These are phyloP conservation scores for Chitala chitala DNA, from an alignment of 2,113 vertebrate genomes.

Conservation along the genomic window DNA sequence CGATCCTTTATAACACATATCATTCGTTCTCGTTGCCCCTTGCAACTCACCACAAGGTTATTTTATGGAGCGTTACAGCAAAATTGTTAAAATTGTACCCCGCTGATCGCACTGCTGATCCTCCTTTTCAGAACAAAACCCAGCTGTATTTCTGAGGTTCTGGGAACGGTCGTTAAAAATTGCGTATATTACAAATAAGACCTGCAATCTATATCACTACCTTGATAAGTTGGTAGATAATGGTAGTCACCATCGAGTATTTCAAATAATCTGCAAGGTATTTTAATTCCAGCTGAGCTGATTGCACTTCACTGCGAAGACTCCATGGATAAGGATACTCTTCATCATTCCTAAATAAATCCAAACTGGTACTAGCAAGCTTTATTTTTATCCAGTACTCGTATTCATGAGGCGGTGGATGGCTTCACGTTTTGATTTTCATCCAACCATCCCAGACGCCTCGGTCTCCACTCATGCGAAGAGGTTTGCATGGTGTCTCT, in stretches of 20 bases:
- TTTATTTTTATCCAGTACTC: neutral
- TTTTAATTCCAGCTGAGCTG: constrained; percentile 11
- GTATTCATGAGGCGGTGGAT: constrained; percentile 6
- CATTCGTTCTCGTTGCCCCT: neutral
- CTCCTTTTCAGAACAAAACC: too few relatives aligned
- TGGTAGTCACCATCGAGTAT: neutral
- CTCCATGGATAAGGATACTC: neutral
- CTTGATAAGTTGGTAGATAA: neutral
- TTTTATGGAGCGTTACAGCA: neutral
- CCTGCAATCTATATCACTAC: neutral
- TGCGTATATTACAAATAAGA: neutral
- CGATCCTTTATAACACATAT: constrained; percentile 3
- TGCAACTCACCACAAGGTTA: neutral
- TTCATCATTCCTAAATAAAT: neutral
- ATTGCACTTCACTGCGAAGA: constrained; percentile 2
- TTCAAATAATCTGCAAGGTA: neutral
- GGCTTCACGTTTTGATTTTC: constrained; percentile 12
- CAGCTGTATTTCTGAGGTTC: too few relatives aligned
- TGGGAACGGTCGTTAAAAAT: neutral
- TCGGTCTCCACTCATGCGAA: constrained; percentile 9
- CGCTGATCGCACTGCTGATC: too few relatives aligned
- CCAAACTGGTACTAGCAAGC: neutral
- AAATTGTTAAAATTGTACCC: too few relatives aligned
- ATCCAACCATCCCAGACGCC: constrained; percentile 20
- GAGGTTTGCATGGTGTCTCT: constrained; percentile 11